Evolutionary conservation across 2,113 vertebrate genomes (phyloP), one percentile per base, ranked within the genome.

Genomic region (Telmatochromis sp.): DNA sequence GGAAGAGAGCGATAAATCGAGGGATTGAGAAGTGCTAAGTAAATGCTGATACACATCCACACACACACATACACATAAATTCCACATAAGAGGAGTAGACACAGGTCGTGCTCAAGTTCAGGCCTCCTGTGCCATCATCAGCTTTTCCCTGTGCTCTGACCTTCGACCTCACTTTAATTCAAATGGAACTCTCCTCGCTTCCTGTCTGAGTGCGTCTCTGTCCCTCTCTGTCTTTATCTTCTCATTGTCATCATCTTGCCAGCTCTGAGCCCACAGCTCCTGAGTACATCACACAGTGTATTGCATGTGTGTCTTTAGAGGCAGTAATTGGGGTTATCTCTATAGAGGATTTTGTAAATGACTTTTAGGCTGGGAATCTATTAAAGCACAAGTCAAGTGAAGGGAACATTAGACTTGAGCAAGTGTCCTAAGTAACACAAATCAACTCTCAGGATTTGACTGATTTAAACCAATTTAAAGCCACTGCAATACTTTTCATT

Each of bases 281-380:
- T 63, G 35, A 75, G 73, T 23, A 83, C 78, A 83, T 91, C 86
- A 60, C 83, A 86, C 60, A 68, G 84, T 82, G 47, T 88, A 90
- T 73, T 75, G 83, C 2, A 6, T 45, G 42, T 33, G 49, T 55
- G 49, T 82, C 53, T 86, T 75, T 70, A 87, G 87, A 73, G 89
- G 91, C 73, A 87, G 83, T 94, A 93, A 94, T 93, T 94, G 94
- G 68, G 94, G 93, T 94, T 92, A 93, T 92, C 90, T 90, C 92
- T 92, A 5, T 26, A 83, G 93, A 89, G 93, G 85, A 86, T 86
- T 94, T 85, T 84, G 7, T 81, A 87, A 93, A 88, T 89, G 86
- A 89, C 86, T 89, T 68, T 70, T 70, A 68, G 80, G 84, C 87
- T 84, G 65, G 83, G 78, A 92, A 90, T 87, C 81, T 91, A 78